Conservation (phyloP, 2,113 vertebrate species). For the Hepsetus odoe region DNA sequence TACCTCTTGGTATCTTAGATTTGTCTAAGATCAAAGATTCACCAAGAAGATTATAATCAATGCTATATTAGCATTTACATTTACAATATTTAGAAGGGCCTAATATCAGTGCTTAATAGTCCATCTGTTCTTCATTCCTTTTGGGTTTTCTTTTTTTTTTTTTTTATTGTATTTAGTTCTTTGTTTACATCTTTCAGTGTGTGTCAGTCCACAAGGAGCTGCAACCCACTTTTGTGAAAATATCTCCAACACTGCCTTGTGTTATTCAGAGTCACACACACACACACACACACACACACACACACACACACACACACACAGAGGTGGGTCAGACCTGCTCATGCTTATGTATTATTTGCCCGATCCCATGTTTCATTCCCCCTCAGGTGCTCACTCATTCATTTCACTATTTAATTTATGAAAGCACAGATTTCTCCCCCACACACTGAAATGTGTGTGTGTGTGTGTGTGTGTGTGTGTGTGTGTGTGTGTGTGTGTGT, state of each 20-base stretch:
- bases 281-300: slow-evolving; percentile 48
- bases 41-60: no score
- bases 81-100: no score
- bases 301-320: neutral
- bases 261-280: slow-evolving; percentile 44
- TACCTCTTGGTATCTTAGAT: no score
- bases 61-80: no score
- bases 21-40: no score
- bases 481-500: slow-evolving; percentile 7
- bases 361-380: slow-evolving; percentile 69
- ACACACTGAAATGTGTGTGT: neutral
- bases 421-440: slow-evolving; percentile 30
- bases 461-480: neutral
- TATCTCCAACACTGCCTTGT: slow-evolving; percentile 59
- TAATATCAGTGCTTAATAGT: no score
- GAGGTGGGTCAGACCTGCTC: slow-evolving; percentile 35
- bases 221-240: no score
- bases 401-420: slow-evolving; percentile 49
- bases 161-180: no score
- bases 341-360: slow-evolving; percentile 62
- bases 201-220: no score
- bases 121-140: no score
- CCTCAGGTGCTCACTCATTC: slow-evolving; percentile 60
- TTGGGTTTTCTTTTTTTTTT: no score
- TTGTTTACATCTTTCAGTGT: no score